These are phyloP conservation scores for Lycia hirtaria DNA, from an alignment of 2,888 invertebrate species.

Conservation along the genomic window DNA sequence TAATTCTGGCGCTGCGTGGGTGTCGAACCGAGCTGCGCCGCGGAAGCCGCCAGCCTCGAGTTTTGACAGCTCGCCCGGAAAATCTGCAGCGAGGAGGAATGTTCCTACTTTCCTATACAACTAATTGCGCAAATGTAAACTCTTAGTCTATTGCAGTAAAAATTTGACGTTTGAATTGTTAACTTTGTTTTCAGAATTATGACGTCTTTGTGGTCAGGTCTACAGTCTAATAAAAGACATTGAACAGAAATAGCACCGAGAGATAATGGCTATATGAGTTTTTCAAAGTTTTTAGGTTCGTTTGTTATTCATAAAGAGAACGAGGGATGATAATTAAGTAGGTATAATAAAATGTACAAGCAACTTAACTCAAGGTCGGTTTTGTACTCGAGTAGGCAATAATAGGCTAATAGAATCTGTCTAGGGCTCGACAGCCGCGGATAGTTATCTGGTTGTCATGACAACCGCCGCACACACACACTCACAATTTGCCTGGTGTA, in stretches of 20 bases:
- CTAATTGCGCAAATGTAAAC: conserved; percentile 46
- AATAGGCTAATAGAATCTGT: conserved; percentile 33
- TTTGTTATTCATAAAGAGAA: neutral
- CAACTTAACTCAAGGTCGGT: conserved; percentile 13
- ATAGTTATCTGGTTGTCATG: conserved; percentile 48
- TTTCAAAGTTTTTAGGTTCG: conserved; percentile 1
- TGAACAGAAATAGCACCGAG: neutral
- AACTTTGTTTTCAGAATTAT: conserved; percentile 9
- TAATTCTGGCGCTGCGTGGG: conserved; percentile 54
- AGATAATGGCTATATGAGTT: neutral
- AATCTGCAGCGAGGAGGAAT: conserved; percentile 69
- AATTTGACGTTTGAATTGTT: conserved; percentile 3
- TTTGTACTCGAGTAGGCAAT: conserved; percentile 25
- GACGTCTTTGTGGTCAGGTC: conserved; percentile 35
- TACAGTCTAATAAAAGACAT: conserved; percentile 25
- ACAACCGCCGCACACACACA: conserved; percentile 51
- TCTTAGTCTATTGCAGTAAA: conserved; percentile 40
- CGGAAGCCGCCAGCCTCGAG: conserved; percentile 68
- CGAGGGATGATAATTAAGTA: conserved; percentile 4
- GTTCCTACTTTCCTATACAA: conserved; percentile 47
- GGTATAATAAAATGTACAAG: neutral
- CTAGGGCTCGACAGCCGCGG: conserved; percentile 32
- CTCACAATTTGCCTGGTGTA: conserved; percentile 34
- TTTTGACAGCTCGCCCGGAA: conserved; percentile 75
- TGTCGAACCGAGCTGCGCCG: conserved; percentile 62